Percentiles rank a stretch among this genome's conserved stretches.
Conservation (phyloP, 2,888 invertebrate species). For the Nomada hirtipes region DNA sequence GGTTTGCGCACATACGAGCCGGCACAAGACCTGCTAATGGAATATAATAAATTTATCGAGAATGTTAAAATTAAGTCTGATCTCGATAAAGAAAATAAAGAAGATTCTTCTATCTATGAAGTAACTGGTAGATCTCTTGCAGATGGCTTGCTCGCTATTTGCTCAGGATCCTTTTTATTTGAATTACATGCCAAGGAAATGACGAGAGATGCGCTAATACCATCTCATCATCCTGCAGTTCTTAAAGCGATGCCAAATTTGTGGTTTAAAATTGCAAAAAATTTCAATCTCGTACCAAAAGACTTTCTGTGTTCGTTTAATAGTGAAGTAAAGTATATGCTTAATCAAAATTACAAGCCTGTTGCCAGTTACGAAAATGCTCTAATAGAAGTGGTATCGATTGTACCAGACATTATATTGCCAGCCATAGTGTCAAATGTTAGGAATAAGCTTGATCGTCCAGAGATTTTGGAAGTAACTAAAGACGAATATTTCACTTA, state of each 20-base stretch:
- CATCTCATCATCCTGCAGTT: conserved; percentile 91
- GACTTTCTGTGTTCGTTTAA: conserved; percentile 87
- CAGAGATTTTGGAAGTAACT: conserved; percentile 89
- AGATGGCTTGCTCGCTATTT: conserved; percentile 86
- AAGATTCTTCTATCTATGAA: conserved; percentile 81
- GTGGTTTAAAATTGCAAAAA: conserved; percentile 89
- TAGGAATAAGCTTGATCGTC: conserved; percentile 87
- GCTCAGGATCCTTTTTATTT: conserved; percentile 83
- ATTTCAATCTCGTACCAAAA: conserved; percentile 86
- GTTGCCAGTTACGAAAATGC: conserved; percentile 88
- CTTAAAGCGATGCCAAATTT: conserved; percentile 86
- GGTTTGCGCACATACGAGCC: conserved; percentile 87
- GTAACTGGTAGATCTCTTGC: conserved; percentile 86
- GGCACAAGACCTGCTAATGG: conserved; percentile 88
- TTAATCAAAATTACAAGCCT: conserved; percentile 87
- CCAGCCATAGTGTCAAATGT: conserved; percentile 88
- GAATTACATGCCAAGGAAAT: conserved; percentile 85
- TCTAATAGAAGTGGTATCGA: conserved; percentile 88
- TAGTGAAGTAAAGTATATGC: conserved; percentile 86
- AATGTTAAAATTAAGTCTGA: conserved; percentile 87
- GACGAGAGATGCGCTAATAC: conserved; percentile 89
- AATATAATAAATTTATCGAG: conserved; percentile 89
- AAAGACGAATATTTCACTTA: conserved; percentile 92
- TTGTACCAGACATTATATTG: conserved; percentile 88
- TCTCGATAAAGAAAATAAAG: conserved; percentile 80